Percentiles rank a stretch among this genome's conserved stretches.
These are phyloP conservation scores for Ornithorhynchus anatinus DNA, from an alignment of 2,113 vertebrate species.

Conservation along the genomic window DNA sequence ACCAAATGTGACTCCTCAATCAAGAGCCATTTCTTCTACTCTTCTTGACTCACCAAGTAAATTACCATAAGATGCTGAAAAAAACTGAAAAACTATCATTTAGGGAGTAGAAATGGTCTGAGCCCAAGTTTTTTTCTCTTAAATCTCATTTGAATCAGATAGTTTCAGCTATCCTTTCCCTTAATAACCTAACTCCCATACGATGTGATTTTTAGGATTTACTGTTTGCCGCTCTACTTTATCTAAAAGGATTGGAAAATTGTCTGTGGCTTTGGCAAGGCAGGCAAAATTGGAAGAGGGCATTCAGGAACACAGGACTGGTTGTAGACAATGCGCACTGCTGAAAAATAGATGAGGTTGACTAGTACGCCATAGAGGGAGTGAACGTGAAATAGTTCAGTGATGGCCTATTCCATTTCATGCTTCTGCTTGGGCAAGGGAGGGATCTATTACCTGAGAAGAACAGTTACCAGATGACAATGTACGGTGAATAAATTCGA, in stretches of 20 bases:
- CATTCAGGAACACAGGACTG: background rate
- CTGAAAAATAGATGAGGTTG: background rate
- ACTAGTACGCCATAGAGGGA: background rate
- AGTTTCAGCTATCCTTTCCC: background rate
- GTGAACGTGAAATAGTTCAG: background rate
- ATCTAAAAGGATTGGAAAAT: background rate
- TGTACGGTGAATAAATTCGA: too few relatives aligned
- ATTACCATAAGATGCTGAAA: too few relatives aligned
- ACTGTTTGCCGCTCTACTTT: background rate
- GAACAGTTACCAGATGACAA: background rate
- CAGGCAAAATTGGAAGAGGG: background rate
- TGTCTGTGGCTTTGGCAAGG: background rate
- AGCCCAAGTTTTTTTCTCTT: slow-evolving; percentile 16
- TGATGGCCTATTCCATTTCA: background rate
- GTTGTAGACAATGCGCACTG: background rate
- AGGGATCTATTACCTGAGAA: background rate
- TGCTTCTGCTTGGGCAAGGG: background rate
- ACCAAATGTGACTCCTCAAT: too few relatives aligned
- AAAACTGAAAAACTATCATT: slow-evolving; percentile 16
- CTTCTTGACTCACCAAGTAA: too few relatives aligned
- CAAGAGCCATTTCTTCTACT: too few relatives aligned
- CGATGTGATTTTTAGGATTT: slow-evolving; percentile 1
- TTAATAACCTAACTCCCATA: background rate
- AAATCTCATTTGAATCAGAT: slow-evolving; percentile 14
- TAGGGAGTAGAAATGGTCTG: background rate